Evolutionary conservation across 2,113 vertebrate species (phyloP).

Genomic region (Cacatua alba): DNA sequence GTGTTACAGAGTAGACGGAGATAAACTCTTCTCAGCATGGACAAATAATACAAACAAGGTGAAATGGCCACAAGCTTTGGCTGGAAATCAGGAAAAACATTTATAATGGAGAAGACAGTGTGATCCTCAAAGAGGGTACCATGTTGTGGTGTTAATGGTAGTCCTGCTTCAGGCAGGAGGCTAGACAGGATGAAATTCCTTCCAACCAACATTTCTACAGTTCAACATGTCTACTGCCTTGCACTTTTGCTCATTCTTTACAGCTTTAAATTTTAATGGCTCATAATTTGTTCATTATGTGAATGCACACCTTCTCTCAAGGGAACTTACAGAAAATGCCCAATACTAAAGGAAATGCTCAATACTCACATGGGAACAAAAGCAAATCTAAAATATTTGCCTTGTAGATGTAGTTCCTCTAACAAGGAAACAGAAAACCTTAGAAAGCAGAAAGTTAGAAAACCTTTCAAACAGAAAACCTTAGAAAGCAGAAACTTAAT

Average conservation of each 20-base stretch:
- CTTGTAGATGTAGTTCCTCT: neutral
- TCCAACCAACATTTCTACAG: neutral
- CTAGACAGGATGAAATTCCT: neutral
- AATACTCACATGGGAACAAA: neutral
- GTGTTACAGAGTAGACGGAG: neutral
- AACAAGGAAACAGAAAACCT: neutral
- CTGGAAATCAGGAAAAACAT: neutral
- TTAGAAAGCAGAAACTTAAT: neutral
- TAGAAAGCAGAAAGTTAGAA: neutral
- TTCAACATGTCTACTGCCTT: neutral
- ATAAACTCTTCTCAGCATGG: neutral
- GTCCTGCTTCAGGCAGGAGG: neutral
- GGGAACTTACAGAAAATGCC: neutral
- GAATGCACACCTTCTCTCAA: neutral
- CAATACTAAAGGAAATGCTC: neutral
- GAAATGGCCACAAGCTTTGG: neutral
- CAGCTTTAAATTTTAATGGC: neutral
- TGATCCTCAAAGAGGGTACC: neutral
- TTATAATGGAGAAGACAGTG: neutral
- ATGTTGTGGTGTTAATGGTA: neutral
- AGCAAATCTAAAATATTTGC: neutral
- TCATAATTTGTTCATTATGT: neutral
- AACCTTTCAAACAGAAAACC: neutral
- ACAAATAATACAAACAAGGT: neutral
- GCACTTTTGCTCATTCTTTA: neutral